Percentiles rank a stretch among this genome's conserved stretches.
phyloP scores from a whole-genome alignment of 2,797 vertebrate genomes.

The Ptychobarbus kaznakovi region DNA sequence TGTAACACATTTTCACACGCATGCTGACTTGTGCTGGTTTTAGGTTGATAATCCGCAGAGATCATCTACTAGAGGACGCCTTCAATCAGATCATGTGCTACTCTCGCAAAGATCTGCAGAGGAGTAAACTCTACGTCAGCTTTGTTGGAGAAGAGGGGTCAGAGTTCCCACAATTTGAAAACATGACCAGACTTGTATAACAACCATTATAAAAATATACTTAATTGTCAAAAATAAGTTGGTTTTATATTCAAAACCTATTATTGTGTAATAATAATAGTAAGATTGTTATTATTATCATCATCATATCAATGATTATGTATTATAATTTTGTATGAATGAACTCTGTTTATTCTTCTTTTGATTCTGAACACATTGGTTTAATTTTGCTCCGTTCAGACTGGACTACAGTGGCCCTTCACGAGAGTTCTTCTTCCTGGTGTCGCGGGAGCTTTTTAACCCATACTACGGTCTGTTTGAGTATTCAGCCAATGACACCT shows the following conservation, averaged over 20 bases:
- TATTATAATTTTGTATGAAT: background rate
- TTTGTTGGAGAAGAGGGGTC: slow-evolving; percentile 98
- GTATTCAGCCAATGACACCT: slow-evolving; percentile 97
- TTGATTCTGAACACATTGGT: background rate
- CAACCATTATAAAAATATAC: background rate
- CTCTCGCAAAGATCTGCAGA: slow-evolving; percentile 95
- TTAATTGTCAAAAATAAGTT: too few relatives aligned
- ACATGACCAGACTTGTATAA: background rate
- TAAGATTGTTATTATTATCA: background rate
- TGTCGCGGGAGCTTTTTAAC: slow-evolving; percentile 97
- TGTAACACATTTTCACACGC: background rate
- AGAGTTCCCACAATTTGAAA: slow-evolving; percentile 64
- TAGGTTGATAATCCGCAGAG: slow-evolving; percentile 95
- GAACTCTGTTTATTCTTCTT: too few relatives aligned
- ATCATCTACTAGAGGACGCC: slow-evolving; percentile 95
- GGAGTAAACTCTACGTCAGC: slow-evolving; percentile 95
- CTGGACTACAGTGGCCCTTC: slow-evolving; percentile 98
- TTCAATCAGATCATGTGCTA: slow-evolving; percentile 99
- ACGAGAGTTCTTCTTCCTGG: slow-evolving; percentile 97
- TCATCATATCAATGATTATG: too few relatives aligned
- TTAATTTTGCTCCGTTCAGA: slow-evolving; percentile 69
- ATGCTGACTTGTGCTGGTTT: background rate
- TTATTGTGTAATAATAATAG: background rate
- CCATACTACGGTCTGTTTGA: slow-evolving; percentile 97
- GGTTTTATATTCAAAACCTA: background rate